Percentiles rank a stretch among this genome's conserved stretches.
Conservation (phyloP, 2,888 invertebrate species). For the Actias luna region DNA sequence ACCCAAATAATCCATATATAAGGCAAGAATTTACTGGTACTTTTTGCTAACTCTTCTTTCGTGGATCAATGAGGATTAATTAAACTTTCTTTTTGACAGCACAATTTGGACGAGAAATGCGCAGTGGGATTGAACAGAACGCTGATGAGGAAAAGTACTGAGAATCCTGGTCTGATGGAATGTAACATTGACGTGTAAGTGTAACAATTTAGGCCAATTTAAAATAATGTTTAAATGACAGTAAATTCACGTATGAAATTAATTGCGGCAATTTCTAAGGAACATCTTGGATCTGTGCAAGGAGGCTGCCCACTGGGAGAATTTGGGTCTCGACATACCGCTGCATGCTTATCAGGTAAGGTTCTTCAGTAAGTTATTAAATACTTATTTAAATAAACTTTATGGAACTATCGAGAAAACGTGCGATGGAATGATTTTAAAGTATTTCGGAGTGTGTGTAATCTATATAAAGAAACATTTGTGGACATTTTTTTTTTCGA, state of each 20-base stretch:
- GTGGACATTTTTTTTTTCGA: no score
- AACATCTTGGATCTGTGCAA: slow-evolving; percentile 85
- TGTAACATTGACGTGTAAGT: slow-evolving; percentile 90
- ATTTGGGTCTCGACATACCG: slow-evolving; percentile 86
- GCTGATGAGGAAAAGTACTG: slow-evolving; percentile 85
- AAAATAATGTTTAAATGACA: neutral
- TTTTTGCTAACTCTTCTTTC: neutral
- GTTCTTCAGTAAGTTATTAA: neutral
- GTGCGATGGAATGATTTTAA: no score
- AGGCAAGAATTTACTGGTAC: no score
- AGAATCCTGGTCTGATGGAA: slow-evolving; percentile 85
- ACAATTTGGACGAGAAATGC: slow-evolving; percentile 83
- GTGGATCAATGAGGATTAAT: neutral
- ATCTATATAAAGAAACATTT: no score
- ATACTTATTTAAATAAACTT: no score
- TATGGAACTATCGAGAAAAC: no score
- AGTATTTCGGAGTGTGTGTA: no score
- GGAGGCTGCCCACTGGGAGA: slow-evolving; percentile 89
- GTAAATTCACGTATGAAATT: neutral
- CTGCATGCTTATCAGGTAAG: slow-evolving; percentile 82
- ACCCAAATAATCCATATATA: no score
- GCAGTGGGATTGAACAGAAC: slow-evolving; percentile 84
- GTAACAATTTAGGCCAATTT: neutral
- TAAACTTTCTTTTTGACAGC: slow-evolving; percentile 41
- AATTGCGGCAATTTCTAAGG: slow-evolving; percentile 46